Evolutionary conservation across 2,888 invertebrate species (phyloP).

Genomic region (Phyto melanocephala): DNA sequence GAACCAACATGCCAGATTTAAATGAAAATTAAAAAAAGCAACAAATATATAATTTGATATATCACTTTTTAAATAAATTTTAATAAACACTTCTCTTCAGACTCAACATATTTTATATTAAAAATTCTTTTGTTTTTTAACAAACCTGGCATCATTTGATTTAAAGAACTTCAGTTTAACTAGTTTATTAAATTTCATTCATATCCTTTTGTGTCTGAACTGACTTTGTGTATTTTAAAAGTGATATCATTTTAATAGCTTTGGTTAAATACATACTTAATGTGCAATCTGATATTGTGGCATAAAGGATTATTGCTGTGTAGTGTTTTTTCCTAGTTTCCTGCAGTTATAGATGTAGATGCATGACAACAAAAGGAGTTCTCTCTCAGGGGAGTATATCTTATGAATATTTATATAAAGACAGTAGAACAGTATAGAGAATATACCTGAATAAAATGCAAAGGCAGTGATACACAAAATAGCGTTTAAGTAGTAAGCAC

Average conservation of each 20-base stretch:
- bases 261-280: conserved; percentile 37
- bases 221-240: background rate
- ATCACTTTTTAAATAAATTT: too few relatives aligned
- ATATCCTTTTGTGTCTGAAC: background rate
- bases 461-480: too few relatives aligned
- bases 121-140: background rate
- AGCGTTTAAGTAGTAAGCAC: too few relatives aligned
- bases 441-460: too few relatives aligned
- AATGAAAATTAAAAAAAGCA: too few relatives aligned
- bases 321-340: background rate
- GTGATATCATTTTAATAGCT: conserved; percentile 52
- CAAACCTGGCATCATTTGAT: conserved; percentile 5
- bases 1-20: too few relatives aligned
- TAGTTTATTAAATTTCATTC: background rate
- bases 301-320: conserved; percentile 12
- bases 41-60: too few relatives aligned
- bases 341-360: conserved; percentile 47
- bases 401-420: conserved; percentile 39
- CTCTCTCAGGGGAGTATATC: conserved; percentile 29
- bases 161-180: background rate
- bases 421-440: background rate
- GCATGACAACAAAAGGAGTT: conserved; percentile 46
- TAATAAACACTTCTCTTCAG: background rate
- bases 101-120: background rate
- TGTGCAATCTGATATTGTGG: conserved; percentile 20